Base-by-base conservation (phyloP, 2,888 invertebrate genomes). In the Diachrysia chrysitis region DNA sequence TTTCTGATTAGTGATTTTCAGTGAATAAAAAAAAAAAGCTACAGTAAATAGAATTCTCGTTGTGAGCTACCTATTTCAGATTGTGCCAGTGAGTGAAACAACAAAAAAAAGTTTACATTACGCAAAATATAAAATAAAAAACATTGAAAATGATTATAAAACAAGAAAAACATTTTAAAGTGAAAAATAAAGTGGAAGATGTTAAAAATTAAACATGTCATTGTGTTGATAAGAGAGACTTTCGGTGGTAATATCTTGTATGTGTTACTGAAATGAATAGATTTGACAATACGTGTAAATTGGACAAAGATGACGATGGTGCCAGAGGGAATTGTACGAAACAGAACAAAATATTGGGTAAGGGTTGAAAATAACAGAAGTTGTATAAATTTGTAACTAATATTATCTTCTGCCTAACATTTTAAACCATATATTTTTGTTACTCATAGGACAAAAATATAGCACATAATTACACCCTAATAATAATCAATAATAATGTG, bases 291-390 rank as follows among this genome's bases (percentile, higher is more conserved):
- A 78, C 83, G 7, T 84, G 87, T 32, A 92, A 89, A 82, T 90
- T 87, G 32, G 91, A 90, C 35, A 90, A 85, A 76, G 93, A 92
- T 53, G 92, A 91, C 59, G 91, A 90, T 32, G 90, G 86, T 79
- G 85, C 87, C 0, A 90, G 87, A 74, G 92, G 90, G 10, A 94
- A 94, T 71, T 95, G 94, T 78, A 94, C 93, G 1, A 95, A 92
- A 63, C 92, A 90, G 74, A 91, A 87, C 60, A 94, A 94, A 88
- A 82, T 92, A 73, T 84, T 95, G 88, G 95, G 95, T 95, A 79
- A 85, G 91, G 83, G 54, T 58, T 16, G 3, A 17, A 21, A 51
- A 21, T 17, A 19, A 48, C 10, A 12, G n/a, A 1, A 21, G 3
- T 21, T 12, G 4, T 21, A 19, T n/a, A 0, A 19, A 12, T 10